These are phyloP conservation scores for Mesocentrotus franciscanus DNA, from an alignment of 53 echinoderm and acorn worm genomes.

Conservation along the genomic window DNA sequence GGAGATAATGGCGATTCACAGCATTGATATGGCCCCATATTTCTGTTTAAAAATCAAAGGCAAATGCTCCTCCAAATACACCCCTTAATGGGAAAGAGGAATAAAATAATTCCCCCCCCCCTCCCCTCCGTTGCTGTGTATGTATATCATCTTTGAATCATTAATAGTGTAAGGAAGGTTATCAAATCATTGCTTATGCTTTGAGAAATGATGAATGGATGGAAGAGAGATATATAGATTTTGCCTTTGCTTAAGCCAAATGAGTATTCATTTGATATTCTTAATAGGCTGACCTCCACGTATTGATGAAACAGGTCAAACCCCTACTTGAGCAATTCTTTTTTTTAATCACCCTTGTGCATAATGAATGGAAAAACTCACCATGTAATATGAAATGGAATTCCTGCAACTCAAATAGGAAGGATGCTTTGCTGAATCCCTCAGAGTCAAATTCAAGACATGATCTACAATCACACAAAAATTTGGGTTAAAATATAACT, in stretches of 20 bases:
- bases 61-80: background rate
- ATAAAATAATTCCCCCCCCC: background rate
- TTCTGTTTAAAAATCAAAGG: no score
- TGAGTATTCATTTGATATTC: background rate
- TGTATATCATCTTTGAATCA: no score
- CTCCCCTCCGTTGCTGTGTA: no score
- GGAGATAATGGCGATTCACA: no score
- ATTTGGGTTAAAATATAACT: background rate
- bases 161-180: no score
- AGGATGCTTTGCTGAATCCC: slow-evolving; percentile 81
- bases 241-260: no score
- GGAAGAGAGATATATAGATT: no score
- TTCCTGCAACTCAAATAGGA: slow-evolving; percentile 83
- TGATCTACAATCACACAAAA: background rate
- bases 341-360: background rate
- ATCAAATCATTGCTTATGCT: no score
- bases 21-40: no score
- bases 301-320: background rate
- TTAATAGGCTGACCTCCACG: background rate
- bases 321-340: background rate
- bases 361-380: slow-evolving; percentile 66
- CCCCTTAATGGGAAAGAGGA: background rate
- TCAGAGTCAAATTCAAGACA: slow-evolving; percentile 91
- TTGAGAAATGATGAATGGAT: no score
- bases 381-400: slow-evolving; percentile 92